phyloP scores from a whole-genome alignment of 2,797 vertebrate genomes.

The Dermochelys coriacea region DNA sequence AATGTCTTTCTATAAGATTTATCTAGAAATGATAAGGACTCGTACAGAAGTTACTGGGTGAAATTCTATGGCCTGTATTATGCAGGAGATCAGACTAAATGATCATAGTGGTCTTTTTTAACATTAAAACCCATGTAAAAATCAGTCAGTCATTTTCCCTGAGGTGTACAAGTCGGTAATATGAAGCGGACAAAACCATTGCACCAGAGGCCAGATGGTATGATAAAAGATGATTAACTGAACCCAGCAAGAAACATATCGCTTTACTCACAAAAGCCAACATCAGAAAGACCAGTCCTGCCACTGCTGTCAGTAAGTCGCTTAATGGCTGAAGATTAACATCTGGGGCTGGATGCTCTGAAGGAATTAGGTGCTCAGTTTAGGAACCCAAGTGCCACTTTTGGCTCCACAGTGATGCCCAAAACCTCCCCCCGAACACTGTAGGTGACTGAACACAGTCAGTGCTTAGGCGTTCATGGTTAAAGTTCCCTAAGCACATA shows the following conservation, averaged over 20 bases:
- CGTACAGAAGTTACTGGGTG: not conserved
- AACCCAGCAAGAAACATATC: not conserved
- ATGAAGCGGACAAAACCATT: not conserved
- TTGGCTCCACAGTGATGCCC: no score
- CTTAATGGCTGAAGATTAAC: not conserved
- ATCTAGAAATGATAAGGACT: not conserved
- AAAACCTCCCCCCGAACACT: no score
- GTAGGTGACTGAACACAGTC: no score
- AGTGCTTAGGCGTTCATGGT: no score
- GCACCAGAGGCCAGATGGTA: not conserved
- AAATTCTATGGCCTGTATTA: not conserved
- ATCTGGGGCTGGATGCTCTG: not conserved
- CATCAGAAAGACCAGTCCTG: not conserved
- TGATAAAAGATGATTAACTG: slow-evolving; percentile 1
- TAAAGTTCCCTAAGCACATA: no score
- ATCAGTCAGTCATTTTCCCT: not conserved
- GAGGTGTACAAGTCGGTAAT: not conserved
- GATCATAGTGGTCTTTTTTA: not conserved
- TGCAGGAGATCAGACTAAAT: not conserved
- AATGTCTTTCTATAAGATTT: not conserved
- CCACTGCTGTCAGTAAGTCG: not conserved
- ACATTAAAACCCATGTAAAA: not conserved
- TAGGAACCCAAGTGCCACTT: no score
- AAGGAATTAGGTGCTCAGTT: not conserved
- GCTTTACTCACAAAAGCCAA: not conserved